Conservation (phyloP, 2,888 invertebrate genomes). For the Perizoma affinitatum region DNA sequence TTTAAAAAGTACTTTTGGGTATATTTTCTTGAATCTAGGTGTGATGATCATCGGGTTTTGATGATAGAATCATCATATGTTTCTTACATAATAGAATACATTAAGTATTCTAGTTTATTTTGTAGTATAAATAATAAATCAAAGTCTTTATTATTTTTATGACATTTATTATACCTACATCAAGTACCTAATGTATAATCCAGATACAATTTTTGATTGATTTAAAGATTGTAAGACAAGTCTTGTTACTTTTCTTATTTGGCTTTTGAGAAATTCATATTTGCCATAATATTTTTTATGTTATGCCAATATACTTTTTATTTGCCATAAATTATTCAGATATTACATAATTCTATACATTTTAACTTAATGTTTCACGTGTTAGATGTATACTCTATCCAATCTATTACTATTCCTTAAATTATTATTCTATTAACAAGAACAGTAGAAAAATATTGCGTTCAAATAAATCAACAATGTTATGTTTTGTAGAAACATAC, state of each 20-base stretch:
- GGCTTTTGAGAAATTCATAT: conserved; percentile 5
- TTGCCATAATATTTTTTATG: conserved; percentile 4
- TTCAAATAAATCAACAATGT: conserved; percentile 25
- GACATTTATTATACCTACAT: conserved; percentile 28
- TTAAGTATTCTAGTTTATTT: too few relatives aligned
- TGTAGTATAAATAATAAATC: conserved; percentile 5
- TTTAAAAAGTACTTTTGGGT: too few relatives aligned
- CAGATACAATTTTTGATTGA: conserved; percentile 22
- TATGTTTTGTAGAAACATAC: conserved; percentile 13
- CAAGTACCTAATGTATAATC: conserved; percentile 19
- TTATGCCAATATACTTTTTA: conserved; percentile 2
- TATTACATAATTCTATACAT: conserved; percentile 22
- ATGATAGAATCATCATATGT: too few relatives aligned
- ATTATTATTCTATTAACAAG: conserved; percentile 25
- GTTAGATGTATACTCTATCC: conserved; percentile 20
- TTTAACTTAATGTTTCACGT: conserved; percentile 25
- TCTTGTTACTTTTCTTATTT: not conserved
- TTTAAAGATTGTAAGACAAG: conserved; percentile 6
- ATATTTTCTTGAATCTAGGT: not conserved
- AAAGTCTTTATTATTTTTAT: conserved; percentile 11
- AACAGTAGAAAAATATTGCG: conserved; percentile 40
- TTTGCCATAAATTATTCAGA: conserved; percentile 10
- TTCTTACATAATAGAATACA: too few relatives aligned
- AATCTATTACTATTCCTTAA: conserved; percentile 23
- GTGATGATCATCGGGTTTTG: too few relatives aligned